Conservation (phyloP, 1,140 invertebrate genomes). For the Leptopilina clavipes region DNA sequence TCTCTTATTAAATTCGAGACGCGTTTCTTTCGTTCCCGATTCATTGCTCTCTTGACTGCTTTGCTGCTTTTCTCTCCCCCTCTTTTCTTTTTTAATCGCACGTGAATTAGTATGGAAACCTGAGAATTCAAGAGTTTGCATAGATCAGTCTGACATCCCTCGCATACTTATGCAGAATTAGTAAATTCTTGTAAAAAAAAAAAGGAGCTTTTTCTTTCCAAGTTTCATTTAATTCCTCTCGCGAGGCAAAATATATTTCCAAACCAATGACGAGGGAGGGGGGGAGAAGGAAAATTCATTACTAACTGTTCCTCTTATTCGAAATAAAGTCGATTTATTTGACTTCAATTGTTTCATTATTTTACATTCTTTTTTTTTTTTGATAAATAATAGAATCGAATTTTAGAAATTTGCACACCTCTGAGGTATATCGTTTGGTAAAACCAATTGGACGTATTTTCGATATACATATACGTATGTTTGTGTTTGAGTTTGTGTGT, state of each 20-base stretch:
- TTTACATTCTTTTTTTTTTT: too few relatives aligned
- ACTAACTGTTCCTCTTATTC: too few relatives aligned
- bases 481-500: not conserved
- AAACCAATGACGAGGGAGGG: not conserved
- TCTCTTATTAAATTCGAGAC: slow-evolving; percentile 4
- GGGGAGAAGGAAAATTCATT: too few relatives aligned
- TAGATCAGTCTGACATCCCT: not conserved
- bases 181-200: not conserved
- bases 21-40: not conserved
- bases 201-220: not conserved
- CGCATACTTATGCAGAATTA: not conserved
- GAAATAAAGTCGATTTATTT: too few relatives aligned
- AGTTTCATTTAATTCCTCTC: not conserved
- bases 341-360: too few relatives aligned
- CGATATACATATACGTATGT: not conserved
- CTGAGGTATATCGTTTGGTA: not conserved
- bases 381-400: too few relatives aligned
- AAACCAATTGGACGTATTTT: not conserved
- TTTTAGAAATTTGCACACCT: too few relatives aligned
- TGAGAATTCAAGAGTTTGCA: slow-evolving; percentile 6
- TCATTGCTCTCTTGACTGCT: not conserved
- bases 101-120: slow-evolving; percentile 1
- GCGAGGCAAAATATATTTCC: not conserved
- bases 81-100: not conserved
- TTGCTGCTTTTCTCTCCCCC: too few relatives aligned